phyloP scores from a whole-genome alignment of 2,797 vertebrate genomes.

The Halcyon chelicuti region DNA sequence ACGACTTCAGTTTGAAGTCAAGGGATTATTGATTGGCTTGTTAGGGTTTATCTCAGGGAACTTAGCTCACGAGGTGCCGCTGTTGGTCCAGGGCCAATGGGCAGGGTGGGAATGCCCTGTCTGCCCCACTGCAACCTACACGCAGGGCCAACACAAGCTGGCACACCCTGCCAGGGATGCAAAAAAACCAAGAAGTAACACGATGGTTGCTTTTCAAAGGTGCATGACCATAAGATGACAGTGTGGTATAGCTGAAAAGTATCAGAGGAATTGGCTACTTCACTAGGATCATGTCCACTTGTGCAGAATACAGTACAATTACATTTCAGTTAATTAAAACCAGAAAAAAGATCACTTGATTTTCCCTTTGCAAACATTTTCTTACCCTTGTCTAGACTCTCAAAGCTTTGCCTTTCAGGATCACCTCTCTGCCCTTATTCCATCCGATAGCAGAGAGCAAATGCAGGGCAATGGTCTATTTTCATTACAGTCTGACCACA shows the following conservation, averaged over 20 bases:
- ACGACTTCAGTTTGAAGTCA: not conserved
- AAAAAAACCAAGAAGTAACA: not conserved
- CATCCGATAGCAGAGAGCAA: not conserved
- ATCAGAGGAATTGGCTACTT: not conserved
- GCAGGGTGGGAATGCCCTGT: not conserved
- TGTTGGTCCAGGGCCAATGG: not conserved
- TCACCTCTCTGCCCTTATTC: not conserved
- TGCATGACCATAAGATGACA: not conserved
- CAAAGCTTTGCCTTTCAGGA: not conserved
- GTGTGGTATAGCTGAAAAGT: not conserved
- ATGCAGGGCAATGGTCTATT: not conserved
- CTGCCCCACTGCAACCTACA: not conserved
- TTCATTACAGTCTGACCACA: not conserved
- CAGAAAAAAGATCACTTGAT: not conserved
- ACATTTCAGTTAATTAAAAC: not conserved
- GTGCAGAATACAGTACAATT: not conserved
- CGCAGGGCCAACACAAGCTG: not conserved
- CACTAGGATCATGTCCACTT: not conserved
- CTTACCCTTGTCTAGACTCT: not conserved
- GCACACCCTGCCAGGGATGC: not conserved
- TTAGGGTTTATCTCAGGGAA: not conserved
- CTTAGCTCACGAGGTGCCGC: rapidly evolving
- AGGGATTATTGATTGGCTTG: not conserved
- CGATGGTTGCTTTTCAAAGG: not conserved
- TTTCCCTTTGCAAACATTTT: not conserved